Base-by-base conservation (phyloP, 2,113 vertebrate genomes). In the Caranx ignobilis region DNA sequence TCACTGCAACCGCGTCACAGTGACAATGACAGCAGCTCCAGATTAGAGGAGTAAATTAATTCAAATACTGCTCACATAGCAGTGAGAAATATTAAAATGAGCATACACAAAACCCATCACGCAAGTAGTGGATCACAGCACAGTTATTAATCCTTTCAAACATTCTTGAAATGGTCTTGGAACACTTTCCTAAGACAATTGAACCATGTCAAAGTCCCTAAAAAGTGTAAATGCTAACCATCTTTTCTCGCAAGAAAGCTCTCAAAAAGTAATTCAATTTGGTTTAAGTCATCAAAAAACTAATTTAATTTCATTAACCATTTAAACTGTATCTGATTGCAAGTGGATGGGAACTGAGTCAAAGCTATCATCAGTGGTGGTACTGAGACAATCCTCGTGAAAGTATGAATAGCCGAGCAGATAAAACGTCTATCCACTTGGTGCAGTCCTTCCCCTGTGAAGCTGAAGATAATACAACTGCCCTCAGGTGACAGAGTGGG, bases 401-500 rank as follows among this genome's bases (percentile, higher is more conserved):
- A 69, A 68, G 67, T 82, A 47, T 75, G 72, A 83, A 81, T 56
- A 81, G 75, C 65, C 47, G 56, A 86, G 62, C 61, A 52, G 67
- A 84, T 87, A 62, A 75, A 86, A 78, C 68, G 69, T 84, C 80
- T 60, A 56, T 70, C 61, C 75, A 63, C 72, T 41, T 16, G 13
- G 67, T 32, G 8, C 16, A 71, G 79, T 75, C 56, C 55, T 12
- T 56, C 82, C 67, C 47, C 7, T 37, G 65, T 70, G 73, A 78
- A 83, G 82, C 82, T 81, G 72, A 74, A 85, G 56, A 90, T 61
- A 75, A 89, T 75, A 75, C 82, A 83, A 63, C 77, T 71, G 80
- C 69, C 82, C 82, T 82, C 74, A 55, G 73, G 83, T 91, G 88
- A 92, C 89, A 90, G 86, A 88, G 91, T 87, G 81, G 84, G 87